Evolutionary conservation across 2,113 vertebrate genomes (phyloP).

Genomic region (Limanda limanda): DNA sequence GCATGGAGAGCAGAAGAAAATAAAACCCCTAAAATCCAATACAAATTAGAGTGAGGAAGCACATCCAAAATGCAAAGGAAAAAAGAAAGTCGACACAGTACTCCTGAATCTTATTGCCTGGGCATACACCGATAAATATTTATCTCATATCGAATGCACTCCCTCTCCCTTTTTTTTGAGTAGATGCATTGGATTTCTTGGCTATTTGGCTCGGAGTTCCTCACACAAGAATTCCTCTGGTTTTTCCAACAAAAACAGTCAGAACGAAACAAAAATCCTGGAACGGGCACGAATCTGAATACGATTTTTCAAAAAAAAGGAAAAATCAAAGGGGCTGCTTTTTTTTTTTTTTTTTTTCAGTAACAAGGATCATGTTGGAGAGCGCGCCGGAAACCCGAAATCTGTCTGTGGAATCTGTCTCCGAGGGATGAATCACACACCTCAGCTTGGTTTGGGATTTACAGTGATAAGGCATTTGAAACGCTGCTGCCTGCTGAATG

Average conservation of each 20-base stretch:
- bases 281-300: slow-evolving; percentile 24
- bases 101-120: slow-evolving; percentile 18
- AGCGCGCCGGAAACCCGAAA: slow-evolving; percentile 44
- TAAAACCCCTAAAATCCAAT: slow-evolving; percentile 19
- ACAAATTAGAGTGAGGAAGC: slow-evolving; percentile 1
- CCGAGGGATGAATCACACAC: slow-evolving; percentile 57
- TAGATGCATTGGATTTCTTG: slow-evolving; percentile 34
- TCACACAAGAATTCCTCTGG: slow-evolving; percentile 1
- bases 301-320: slow-evolving; percentile 15
- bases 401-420: slow-evolving; percentile 55
- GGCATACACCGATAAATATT: slow-evolving; percentile 38
- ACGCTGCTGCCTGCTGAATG: slow-evolving; percentile 40
- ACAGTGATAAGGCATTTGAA: slow-evolving; percentile 57
- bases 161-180: slow-evolving; percentile 15
- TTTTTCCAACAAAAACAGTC: slow-evolving; percentile 25
- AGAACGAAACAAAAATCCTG: slow-evolving; percentile 26
- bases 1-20: background rate
- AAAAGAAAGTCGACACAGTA: background rate
- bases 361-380: slow-evolving; percentile 43
- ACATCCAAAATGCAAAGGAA: background rate
- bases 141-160: slow-evolving; percentile 25
- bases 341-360: slow-evolving; percentile 23
- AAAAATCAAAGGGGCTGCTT: slow-evolving; percentile 11
- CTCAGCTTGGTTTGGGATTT: slow-evolving; percentile 55
- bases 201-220: slow-evolving; percentile 17